Evolutionary conservation across 2,888 invertebrate genomes (phyloP), one percentile per base, ranked within the genome.

Genomic region (Monochamus alternatus): DNA sequence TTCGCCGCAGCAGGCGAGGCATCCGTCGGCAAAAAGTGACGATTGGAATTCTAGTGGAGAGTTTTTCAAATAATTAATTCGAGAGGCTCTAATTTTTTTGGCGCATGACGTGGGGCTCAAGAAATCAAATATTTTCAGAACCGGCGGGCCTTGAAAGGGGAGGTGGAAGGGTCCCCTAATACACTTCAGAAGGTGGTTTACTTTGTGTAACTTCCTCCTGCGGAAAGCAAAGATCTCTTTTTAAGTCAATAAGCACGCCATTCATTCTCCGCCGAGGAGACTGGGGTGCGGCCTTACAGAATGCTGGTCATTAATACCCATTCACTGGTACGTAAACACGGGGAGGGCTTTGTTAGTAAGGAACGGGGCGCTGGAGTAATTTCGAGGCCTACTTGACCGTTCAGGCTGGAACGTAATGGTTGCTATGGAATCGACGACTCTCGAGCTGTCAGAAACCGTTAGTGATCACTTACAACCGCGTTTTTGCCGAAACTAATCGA

Each of bases 301-400:
- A 63, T 63, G 62, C 62, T 43, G 62, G 62, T 43, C 62, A 63
- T 63, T 63, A 63, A 63, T 63, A 63, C 62, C 43, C 43, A 63
- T 63, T 14, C 62, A 63, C 43, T 43, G 62, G 62, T 63, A 63
- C 38, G 62, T 63, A 63, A 63, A 63, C 62, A 63, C 43, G 62
- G 62, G 62, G 62, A 32, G 14, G 12, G 43, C 43, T 43, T 43
- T 60, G 32, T 63, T 63, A n/a, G 38, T 63, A 63, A 43, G 43
- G 38, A 43, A 43, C 38, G 38, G n/a, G 38, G 62, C 62, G 31
- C 2, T n/a, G 62, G 62, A 38, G 62, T 63, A 63, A 63, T 63
- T 63, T 63, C 38, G 38, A 38, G 43, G 62, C 38, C 38, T 63
- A 43, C 62, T 43, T 63, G 14, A 38, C 14, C 62, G 43, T 63